Percentiles rank a stretch among this genome's conserved stretches.
These are phyloP conservation scores for Sinocyclocheilus maitianheensis DNA, from an alignment of 2,113 vertebrate species.

Conservation along the genomic window DNA sequence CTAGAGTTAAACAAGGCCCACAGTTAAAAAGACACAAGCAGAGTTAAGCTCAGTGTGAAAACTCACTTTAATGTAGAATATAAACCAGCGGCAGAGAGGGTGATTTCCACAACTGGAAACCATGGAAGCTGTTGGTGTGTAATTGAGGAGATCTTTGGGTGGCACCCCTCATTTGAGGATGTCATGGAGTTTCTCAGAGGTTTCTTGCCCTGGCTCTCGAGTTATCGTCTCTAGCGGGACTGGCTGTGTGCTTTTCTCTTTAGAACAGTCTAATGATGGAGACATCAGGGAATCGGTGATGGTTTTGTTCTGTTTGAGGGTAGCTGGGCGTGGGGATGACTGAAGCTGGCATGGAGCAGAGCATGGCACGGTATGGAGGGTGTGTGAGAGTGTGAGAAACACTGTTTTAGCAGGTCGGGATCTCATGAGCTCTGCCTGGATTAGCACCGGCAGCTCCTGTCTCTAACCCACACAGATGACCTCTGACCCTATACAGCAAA, in stretches of 20 bases:
- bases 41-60: neutral
- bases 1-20: neutral
- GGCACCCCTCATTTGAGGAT: neutral
- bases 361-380: neutral
- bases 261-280: neutral
- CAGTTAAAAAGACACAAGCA: neutral
- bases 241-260: neutral
- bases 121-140: neutral
- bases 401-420: conserved; percentile 37
- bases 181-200: neutral
- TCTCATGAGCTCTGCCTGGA: conserved; percentile 28
- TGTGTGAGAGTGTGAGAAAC: conserved; percentile 39
- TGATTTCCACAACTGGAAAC: neutral
- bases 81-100: neutral
- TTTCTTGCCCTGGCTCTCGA: neutral
- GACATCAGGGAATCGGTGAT: conserved; percentile 4
- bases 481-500: conserved; percentile 20
- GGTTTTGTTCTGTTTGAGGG: conserved; percentile 7
- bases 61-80: neutral
- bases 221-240: conserved; percentile 23
- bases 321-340: neutral
- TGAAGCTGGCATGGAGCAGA: neutral
- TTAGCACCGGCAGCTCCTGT: conserved; percentile 12
- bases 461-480: conserved; percentile 30
- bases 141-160: neutral